These are phyloP conservation scores for Limnodromus scolopaceus DNA, from an alignment of 2,797 vertebrate species.

Conservation along the genomic window DNA sequence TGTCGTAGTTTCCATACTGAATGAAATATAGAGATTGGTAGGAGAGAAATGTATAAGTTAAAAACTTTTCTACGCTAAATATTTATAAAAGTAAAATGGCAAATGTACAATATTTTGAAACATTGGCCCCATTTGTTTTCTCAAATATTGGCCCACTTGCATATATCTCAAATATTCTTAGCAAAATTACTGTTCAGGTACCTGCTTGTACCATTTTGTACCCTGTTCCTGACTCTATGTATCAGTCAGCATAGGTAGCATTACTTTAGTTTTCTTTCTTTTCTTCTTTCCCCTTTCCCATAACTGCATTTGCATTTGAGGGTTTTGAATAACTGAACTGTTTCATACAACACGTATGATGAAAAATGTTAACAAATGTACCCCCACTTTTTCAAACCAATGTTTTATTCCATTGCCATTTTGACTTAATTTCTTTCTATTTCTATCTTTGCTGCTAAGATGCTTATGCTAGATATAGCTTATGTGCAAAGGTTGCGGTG, in stretches of 20 bases:
- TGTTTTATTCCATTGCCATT: background rate
- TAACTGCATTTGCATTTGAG: background rate
- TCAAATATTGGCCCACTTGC: background rate
- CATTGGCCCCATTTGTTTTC: background rate
- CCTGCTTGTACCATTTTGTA: background rate
- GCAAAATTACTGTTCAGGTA: background rate
- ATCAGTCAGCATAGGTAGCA: background rate
- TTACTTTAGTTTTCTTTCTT: background rate
- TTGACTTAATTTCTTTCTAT: background rate
- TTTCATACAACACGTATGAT: rapidly evolving
- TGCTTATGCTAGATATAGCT: background rate
- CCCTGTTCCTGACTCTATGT: background rate
- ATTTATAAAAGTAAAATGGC: background rate
- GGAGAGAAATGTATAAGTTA: background rate
- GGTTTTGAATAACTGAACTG: background rate
- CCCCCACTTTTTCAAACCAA: background rate
- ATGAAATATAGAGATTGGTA: background rate
- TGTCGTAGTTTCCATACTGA: background rate
- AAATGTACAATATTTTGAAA: background rate
- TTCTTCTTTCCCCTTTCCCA: rapidly evolving
- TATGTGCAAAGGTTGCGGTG: background rate
- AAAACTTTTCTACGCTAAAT: background rate
- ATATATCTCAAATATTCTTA: background rate
- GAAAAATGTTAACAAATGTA: background rate
- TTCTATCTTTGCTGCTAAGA: background rate